Conservation (phyloP, 2,113 vertebrate genomes). For the Aix galericulata region DNA sequence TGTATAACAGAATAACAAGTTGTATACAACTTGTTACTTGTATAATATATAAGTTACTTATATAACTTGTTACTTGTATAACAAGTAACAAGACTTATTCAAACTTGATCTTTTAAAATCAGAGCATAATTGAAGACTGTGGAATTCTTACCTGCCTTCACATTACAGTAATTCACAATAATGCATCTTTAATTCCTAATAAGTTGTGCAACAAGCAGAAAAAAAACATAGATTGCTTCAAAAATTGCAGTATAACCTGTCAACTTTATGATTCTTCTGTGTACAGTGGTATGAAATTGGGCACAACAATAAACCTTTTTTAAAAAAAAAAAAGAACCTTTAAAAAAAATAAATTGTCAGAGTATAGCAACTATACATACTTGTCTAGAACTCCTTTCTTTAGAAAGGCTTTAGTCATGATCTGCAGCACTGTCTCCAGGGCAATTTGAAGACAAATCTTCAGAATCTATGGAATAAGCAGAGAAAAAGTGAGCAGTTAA, state of each 20-base stretch:
- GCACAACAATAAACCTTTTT: neutral
- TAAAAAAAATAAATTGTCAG: neutral
- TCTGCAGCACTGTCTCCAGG: slow-evolving; percentile 90
- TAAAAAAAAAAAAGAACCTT: neutral
- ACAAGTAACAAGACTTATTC: neutral
- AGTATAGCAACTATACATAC: neutral
- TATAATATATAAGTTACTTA: too few species aligned
- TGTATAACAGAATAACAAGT: neutral
- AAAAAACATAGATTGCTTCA: neutral
- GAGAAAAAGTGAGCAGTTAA: neutral
- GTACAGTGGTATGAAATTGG: neutral
- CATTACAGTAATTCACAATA: neutral
- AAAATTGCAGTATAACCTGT: neutral
- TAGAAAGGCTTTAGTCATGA: slow-evolving; percentile 78
- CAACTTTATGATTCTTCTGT: neutral
- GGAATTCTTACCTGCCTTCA: neutral
- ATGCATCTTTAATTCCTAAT: neutral
- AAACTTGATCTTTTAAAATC: neutral
- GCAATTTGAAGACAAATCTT: slow-evolving; percentile 89
- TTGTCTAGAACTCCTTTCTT: slow-evolving; percentile 23
- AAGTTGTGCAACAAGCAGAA: neutral
- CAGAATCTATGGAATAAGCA: slow-evolving; percentile 79
- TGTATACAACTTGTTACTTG: too few species aligned
- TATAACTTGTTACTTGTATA: too few species aligned
- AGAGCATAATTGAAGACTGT: neutral